Conservation (phyloP, 1,140 invertebrate genomes). For the Megathymus violae region DNA sequence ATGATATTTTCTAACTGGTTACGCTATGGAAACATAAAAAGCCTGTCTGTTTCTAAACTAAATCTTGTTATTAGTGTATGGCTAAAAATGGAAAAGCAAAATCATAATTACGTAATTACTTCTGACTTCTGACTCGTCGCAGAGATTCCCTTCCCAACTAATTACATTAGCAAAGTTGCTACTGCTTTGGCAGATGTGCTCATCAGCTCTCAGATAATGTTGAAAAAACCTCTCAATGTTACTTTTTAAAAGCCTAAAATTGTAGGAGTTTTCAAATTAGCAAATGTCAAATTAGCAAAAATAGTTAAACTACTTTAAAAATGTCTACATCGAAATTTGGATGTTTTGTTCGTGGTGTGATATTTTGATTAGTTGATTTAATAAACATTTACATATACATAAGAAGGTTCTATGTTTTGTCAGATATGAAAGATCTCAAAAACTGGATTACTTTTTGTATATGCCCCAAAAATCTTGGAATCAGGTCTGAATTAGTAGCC, state of each 20-base stretch:
- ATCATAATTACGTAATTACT: slow-evolving; percentile 29
- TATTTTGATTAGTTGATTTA: too few relatives aligned
- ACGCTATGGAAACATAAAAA: too few relatives aligned
- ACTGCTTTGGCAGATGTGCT: slow-evolving; percentile 6
- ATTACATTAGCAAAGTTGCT: slow-evolving; percentile 18
- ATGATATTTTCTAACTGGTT: too few relatives aligned
- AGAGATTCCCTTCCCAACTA: slow-evolving; percentile 7
- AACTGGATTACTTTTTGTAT: too few relatives aligned
- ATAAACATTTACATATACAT: too few relatives aligned
- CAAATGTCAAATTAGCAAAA: neutral
- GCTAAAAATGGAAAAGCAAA: slow-evolving; percentile 12
- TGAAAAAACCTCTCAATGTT: neutral
- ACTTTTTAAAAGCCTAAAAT: neutral
- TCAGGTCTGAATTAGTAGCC: too few relatives aligned
- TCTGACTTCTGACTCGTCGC: neutral
- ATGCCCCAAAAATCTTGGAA: too few relatives aligned
- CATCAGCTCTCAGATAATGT: neutral
- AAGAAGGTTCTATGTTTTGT: too few relatives aligned
- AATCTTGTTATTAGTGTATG: neutral
- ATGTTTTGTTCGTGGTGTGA: too few relatives aligned
- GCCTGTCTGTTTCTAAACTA: too few relatives aligned
- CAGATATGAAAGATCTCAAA: too few relatives aligned
- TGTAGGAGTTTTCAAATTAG: neutral
- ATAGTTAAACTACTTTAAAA: neutral
- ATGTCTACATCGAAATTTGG: neutral